These are phyloP conservation scores for Denticeps clupeoides DNA, from an alignment of 2,797 vertebrate species.

Conservation along the genomic window DNA sequence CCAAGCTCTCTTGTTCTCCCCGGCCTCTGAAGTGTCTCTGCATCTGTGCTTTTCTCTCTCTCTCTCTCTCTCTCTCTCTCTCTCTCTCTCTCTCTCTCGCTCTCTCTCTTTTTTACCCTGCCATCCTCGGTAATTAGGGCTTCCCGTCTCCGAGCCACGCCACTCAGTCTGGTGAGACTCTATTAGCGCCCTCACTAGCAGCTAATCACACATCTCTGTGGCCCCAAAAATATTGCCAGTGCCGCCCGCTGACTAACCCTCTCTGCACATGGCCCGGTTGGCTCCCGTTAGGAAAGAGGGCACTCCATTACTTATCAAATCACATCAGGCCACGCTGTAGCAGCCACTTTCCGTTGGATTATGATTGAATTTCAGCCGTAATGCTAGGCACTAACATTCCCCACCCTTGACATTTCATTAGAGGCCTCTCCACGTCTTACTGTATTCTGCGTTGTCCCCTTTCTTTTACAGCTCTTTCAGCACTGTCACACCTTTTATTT, in stretches of 20 bases:
- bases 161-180: slow-evolving; percentile 19
- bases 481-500: not conserved
- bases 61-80: not conserved
- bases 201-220: slow-evolving; percentile 16
- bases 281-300: not conserved
- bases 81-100: slow-evolving; percentile 12
- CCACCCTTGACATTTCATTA: slow-evolving; percentile 24
- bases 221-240: not conserved
- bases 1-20: not conserved
- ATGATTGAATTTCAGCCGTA: slow-evolving; percentile 21
- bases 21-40: slow-evolving; percentile 18
- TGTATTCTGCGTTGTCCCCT: too few relatives aligned
- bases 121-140: slow-evolving; percentile 29
- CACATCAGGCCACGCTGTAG: slow-evolving; percentile 10
- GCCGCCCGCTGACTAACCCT: not conserved
- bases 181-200: slow-evolving; percentile 15
- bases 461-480: not conserved
- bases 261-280: not conserved
- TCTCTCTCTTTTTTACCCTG: slow-evolving; percentile 1
- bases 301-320: slow-evolving; percentile 27
- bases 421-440: too few relatives aligned
- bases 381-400: slow-evolving; percentile 9
- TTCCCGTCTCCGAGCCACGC: slow-evolving; percentile 23
- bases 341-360: slow-evolving; percentile 2
- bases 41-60: too few relatives aligned